Evolutionary conservation across 1,140 invertebrate genomes (phyloP).

Genomic region (Tetragnatha versicolor): DNA sequence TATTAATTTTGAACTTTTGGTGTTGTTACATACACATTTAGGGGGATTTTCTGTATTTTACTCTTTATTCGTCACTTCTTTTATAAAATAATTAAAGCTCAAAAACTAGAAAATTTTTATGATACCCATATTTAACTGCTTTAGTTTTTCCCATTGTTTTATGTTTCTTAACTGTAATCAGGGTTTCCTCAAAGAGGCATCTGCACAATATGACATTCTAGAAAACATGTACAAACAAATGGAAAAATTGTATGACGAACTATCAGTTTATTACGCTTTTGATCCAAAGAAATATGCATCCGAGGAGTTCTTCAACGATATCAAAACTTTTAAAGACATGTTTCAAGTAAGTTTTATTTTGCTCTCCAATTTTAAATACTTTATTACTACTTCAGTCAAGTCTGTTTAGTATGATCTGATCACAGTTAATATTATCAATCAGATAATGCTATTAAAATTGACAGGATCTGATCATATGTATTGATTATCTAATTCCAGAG

Average conservation of each 20-base stretch:
- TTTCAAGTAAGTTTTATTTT: slow-evolving; percentile 74
- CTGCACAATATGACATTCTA: slow-evolving; percentile 84
- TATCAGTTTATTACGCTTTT: slow-evolving; percentile 92
- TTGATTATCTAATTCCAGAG: no score
- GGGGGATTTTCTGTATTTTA: no score
- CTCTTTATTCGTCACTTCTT: no score
- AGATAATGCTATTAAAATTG: no score
- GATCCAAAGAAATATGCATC: slow-evolving; percentile 92
- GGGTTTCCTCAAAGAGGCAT: slow-evolving; percentile 79
- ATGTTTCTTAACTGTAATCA: slow-evolving; percentile 59
- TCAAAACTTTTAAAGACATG: slow-evolving; percentile 93
- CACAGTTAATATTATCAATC: no score
- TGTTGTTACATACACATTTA: no score
- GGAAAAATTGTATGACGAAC: slow-evolving; percentile 81
- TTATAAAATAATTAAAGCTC: neutral
- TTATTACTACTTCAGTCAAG: no score
- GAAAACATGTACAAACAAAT: slow-evolving; percentile 94
- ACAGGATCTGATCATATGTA: no score
- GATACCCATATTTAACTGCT: neutral
- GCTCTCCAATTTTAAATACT: no score
- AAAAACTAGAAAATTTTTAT: neutral
- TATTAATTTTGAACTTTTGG: no score
- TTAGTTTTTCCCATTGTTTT: slow-evolving; percentile 51
- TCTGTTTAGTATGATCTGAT: no score
- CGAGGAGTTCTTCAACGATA: slow-evolving; percentile 95